Conservation (phyloP, 2,888 invertebrate genomes). For the Ormyrus thymus region DNA sequence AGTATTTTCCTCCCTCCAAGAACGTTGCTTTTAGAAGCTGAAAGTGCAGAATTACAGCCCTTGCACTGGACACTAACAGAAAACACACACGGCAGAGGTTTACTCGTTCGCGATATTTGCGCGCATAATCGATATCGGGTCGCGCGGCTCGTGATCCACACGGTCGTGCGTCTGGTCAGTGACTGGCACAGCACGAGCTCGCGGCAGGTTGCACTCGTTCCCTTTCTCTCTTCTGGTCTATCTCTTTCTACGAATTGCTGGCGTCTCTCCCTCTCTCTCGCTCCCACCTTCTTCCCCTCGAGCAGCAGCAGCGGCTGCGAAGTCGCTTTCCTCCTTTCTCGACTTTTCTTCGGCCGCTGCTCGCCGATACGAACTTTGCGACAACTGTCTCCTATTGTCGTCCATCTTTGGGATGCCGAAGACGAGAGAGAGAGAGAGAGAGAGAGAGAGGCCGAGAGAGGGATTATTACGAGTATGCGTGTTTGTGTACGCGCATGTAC, state of each 20-base stretch:
- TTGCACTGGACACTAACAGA: too few species aligned
- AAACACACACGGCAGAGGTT: too few species aligned
- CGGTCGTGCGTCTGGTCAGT: conserved; percentile 67
- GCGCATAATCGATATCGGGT: not conserved
- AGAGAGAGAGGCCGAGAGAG: too few species aligned
- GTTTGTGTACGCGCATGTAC: too few species aligned
- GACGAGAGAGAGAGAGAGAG: not conserved
- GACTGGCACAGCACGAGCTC: conserved; percentile 67
- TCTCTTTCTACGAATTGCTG: conserved; percentile 56
- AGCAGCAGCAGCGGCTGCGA: not conserved
- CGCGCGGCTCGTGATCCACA: not conserved
- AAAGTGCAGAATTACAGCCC: too few species aligned
- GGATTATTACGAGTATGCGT: too few species aligned
- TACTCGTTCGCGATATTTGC: not conserved
- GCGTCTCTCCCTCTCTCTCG: conserved; percentile 52
- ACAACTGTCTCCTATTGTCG: conserved; percentile 49
- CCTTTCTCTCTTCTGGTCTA: conserved; percentile 61
- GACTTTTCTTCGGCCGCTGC: conserved; percentile 50
- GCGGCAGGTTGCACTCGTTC: conserved; percentile 65
- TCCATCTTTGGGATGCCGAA: conserved; percentile 28
- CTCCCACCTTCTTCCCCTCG: conserved; percentile 32
- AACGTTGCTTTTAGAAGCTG: too few species aligned
- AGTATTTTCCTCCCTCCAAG: not conserved
- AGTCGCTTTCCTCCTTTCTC: conserved; percentile 54
- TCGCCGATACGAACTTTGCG: not conserved